Evolutionary conservation across 2,888 invertebrate species (phyloP), one percentile per base, ranked within the genome.

Genomic region (Blera fallax): DNA sequence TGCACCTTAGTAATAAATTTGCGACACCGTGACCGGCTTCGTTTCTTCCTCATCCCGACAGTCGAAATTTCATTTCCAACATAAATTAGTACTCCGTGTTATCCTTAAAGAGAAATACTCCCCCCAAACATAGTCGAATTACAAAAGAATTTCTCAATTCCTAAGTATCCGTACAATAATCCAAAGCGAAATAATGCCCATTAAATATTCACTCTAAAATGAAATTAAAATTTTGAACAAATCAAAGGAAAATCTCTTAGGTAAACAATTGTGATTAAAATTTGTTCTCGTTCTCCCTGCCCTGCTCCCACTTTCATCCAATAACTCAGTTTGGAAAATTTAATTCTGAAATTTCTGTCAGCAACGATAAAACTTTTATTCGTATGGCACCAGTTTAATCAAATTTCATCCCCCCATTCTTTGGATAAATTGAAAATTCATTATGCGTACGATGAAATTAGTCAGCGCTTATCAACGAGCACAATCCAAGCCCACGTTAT

Each of bases 171-270:
- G 2, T 24, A 2, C 24, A 2, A 24, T 24, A 24, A 24, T 24
- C 24, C 24, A 3, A 24, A 24, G 4, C 24, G 24, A 2, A 24
- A 24, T 3, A 24, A 32, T 34, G 40, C 43, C 60, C 60, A 60
- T 60, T 60, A 60, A 60, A 60, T 43, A 60, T 60, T 60, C 60
- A 60, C 60, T 40, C 24, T 21, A 1, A 43, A 60, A 60, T 40
- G 60, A 60, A 43, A 60, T 60, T 60, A 60, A 60, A 60, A 60
- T 43, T 60, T 60, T 21, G 24, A 60, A 40, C 60, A 37, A 60
- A 37, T 60, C 60, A 60, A 60, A 60, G 60, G 24, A 21, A 60
- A 60, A 18, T 60, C 60, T 24, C 60, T 24, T 24, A 24, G 60
- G 40, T 60, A 60, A 21, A 40, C 60, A 60, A 40, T 24, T 43